A percentile compares a stretch with the other conserved stretches of the same genome.
Conservation (phyloP, 2,888 invertebrate genomes). For the Epistrophe eligans region DNA sequence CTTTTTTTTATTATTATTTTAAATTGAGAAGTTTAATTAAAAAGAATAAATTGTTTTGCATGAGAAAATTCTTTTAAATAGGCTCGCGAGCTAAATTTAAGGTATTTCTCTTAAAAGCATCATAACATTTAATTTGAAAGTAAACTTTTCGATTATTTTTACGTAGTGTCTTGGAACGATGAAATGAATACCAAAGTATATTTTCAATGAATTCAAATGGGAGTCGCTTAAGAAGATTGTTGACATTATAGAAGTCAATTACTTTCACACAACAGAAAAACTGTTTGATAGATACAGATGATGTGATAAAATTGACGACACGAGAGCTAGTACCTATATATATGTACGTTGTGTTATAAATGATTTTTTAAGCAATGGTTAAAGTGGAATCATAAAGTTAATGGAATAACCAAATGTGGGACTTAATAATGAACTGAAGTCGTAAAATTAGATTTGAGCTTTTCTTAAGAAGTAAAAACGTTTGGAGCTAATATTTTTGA, state of each 20-base stretch:
- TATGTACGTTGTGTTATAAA: too few relatives aligned
- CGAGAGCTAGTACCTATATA: too few relatives aligned
- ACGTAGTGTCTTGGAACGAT: conserved; percentile 31
- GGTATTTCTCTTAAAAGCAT: conserved; percentile 19
- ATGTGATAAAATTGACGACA: too few relatives aligned
- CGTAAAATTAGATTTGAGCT: too few relatives aligned
- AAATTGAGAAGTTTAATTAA: conserved; percentile 70
- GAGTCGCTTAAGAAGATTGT: not conserved
- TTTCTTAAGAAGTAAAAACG: too few relatives aligned
- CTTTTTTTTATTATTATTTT: conserved; percentile 13
- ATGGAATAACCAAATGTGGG: too few relatives aligned
- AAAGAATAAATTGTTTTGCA: conserved; percentile 36
- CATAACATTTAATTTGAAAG: conserved; percentile 47
- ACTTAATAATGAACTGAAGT: too few relatives aligned
- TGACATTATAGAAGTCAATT: conserved; percentile 2
- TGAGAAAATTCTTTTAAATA: not conserved
- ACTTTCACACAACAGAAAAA: not conserved
- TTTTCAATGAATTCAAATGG: conserved; percentile 1
- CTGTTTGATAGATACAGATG: not conserved
- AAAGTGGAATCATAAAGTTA: too few relatives aligned
- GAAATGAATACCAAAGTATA: conserved; percentile 6
- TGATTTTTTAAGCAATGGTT: too few relatives aligned
- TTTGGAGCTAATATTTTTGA: too few relatives aligned
- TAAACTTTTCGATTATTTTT: conserved; percentile 48
- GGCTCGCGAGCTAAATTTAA: not conserved